phyloP scores from a whole-genome alignment of 2,888 invertebrate genomes.

The Myathropa florea region DNA sequence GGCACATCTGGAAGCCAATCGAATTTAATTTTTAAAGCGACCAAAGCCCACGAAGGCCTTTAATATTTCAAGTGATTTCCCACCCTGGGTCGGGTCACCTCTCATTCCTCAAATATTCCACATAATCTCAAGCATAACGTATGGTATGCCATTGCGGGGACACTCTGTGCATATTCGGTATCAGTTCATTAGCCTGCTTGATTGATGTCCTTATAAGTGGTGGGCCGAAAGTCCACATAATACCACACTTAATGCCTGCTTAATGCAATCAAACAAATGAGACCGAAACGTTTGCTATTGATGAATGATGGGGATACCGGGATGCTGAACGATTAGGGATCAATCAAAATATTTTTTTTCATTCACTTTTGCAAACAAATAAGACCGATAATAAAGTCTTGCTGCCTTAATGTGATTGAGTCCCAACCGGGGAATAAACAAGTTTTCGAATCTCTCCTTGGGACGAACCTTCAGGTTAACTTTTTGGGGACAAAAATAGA shows the following conservation, averaged over 20 bases:
- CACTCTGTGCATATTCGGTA: neutral
- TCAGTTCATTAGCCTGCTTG: neutral
- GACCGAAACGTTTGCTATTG: neutral
- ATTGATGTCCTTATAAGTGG: neutral
- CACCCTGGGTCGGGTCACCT: too few relatives aligned
- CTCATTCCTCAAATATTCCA: too few relatives aligned
- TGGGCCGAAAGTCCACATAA: neutral
- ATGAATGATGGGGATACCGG: conserved; percentile 15
- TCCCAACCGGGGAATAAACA: neutral
- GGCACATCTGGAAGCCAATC: too few relatives aligned
- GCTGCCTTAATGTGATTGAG: neutral
- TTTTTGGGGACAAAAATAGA: neutral
- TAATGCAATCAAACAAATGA: conserved; percentile 4
- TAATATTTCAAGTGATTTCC: too few relatives aligned
- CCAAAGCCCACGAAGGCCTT: too few relatives aligned
- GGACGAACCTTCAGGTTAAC: neutral
- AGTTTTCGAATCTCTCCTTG: neutral
- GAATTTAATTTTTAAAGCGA: too few relatives aligned
- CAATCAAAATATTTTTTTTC: conserved; percentile 15
- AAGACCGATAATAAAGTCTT: neutral
- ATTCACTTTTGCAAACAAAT: neutral
- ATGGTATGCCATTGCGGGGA: neutral
- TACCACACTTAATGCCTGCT: neutral
- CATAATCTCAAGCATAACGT: too few relatives aligned
- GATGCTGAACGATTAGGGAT: neutral